Conservation (phyloP, 2,797 vertebrate genomes). For the Sylvilagus floridanus region DNA sequence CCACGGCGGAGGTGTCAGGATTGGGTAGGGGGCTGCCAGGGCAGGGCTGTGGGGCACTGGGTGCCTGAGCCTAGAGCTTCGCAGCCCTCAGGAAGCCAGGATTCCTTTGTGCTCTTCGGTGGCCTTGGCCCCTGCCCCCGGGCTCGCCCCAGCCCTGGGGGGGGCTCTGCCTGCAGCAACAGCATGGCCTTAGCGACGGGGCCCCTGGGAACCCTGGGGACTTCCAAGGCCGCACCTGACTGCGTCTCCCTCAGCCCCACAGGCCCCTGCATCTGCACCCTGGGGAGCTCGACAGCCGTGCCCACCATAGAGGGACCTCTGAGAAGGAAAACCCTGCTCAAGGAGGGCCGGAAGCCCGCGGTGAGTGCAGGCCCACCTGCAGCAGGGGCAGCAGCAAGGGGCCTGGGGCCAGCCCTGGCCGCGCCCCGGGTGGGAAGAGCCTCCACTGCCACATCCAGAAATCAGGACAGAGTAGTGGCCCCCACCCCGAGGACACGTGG, state of each 20-base stretch:
- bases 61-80: background rate
- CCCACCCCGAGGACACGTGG: background rate
- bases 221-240: background rate
- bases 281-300: constrained; percentile 88
- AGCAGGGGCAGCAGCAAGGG: background rate
- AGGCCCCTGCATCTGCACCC: constrained; percentile 90
- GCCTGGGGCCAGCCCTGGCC: background rate
- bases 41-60: no score
- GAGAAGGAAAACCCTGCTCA: constrained; percentile 95
- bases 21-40: background rate
- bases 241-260: constrained; percentile 86
- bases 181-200: background rate
- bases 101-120: background rate
- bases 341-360: constrained; percentile 96
- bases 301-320: constrained; percentile 95
- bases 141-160: background rate
- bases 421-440: background rate
- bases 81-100: background rate
- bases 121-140: background rate
- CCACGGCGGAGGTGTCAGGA: background rate
- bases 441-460: background rate
- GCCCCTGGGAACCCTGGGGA: background rate
- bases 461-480: background rate
- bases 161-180: background rate
- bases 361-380: constrained; percentile 84